Conservation (phyloP, 2,797 vertebrate genomes). For the Crossoptilon crossoptilon region DNA sequence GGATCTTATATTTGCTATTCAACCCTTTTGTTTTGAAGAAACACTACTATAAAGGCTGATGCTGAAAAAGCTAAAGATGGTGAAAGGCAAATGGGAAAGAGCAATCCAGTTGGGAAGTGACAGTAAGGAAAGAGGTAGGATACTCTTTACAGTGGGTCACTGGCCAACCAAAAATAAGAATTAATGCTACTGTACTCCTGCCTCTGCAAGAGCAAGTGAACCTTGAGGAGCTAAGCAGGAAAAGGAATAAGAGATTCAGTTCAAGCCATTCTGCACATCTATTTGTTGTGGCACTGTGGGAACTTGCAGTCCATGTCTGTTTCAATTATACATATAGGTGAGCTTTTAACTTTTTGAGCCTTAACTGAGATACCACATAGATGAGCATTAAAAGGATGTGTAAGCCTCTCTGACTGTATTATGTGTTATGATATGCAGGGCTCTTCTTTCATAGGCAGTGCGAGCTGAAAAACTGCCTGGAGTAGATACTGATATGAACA, state of each 20-base stretch:
- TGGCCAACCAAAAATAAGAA: neutral
- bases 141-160: neutral
- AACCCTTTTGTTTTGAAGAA: neutral
- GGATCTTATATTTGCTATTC: neutral
- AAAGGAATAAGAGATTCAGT: neutral
- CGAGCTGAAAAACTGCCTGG: neutral
- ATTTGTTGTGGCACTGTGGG: neutral
- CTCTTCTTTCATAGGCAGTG: neutral
- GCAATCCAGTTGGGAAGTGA: neutral
- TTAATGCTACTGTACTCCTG: neutral
- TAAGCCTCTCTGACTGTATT: neutral
- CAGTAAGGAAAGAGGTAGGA: neutral
- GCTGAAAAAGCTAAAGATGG: neutral
- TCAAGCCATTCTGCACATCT: neutral
- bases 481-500: conserved; percentile 2
- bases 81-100: neutral
- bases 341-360: neutral
- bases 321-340: neutral
- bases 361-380: neutral
- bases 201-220: neutral
- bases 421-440: neutral
- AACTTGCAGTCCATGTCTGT: neutral
- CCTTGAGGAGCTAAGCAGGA: neutral
- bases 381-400: neutral
- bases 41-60: neutral